Evolutionary conservation across 2,797 vertebrate species (phyloP).

Genomic region (Hydrophis major): DNA sequence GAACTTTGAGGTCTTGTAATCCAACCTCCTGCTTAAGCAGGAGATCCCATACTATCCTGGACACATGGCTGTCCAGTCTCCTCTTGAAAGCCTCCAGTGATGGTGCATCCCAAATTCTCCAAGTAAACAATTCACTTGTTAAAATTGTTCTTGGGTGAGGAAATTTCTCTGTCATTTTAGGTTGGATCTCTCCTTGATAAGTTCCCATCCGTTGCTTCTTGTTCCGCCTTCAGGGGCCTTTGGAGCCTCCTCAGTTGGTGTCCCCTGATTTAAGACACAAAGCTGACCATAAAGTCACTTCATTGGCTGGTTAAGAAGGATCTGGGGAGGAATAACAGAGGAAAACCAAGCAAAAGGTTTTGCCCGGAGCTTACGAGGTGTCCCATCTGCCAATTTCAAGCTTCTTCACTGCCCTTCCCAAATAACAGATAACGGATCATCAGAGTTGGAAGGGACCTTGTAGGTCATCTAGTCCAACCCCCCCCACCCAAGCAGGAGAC

Average conservation of each 20-base stretch:
- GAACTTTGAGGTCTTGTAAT: not conserved
- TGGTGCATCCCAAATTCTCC: not conserved
- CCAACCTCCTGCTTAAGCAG: not conserved
- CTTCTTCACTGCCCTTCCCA: conserved; percentile 30
- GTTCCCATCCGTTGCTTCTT: not conserved
- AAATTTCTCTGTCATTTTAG: not conserved
- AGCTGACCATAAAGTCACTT: conserved; percentile 53
- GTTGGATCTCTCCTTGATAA: not conserved
- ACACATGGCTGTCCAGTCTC: not conserved
- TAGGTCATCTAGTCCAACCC: too few species aligned
- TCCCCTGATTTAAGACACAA: not conserved
- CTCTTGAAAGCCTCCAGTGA: not conserved
- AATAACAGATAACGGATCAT: conserved; percentile 2
- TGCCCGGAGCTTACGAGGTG: conserved; percentile 8
- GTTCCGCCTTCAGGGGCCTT: conserved; percentile 34
- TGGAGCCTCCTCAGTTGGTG: conserved; percentile 46
- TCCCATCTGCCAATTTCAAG: conserved; percentile 32
- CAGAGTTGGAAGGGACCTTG: too few species aligned
- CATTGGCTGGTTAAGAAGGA: conserved; percentile 51
- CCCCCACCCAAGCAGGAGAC: too few species aligned
- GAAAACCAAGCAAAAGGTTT: conserved; percentile 15
- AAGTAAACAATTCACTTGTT: not conserved
- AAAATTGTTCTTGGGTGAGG: not conserved
- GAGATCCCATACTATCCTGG: not conserved
- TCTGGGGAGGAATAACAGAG: conserved; percentile 29